A percentile compares a stretch with the other conserved stretches of the same genome.
phyloP scores from a whole-genome alignment of 1,140 invertebrate genomes.

The Cotesia typhae region DNA sequence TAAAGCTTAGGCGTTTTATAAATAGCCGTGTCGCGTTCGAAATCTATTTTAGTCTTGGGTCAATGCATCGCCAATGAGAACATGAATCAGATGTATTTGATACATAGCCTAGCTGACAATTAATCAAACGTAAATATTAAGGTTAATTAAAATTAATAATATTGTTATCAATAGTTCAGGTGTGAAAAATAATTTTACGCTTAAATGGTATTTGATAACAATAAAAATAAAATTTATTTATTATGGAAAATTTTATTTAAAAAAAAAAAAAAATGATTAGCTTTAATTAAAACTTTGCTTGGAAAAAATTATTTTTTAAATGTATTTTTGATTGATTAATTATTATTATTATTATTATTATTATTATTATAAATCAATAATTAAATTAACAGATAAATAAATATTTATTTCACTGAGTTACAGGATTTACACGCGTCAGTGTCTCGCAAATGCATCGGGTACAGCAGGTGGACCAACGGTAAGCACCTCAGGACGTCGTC shows the following conservation, averaged over 20 bases:
- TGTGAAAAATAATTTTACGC: no score
- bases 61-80: slow-evolving; percentile 50
- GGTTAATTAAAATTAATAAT: neutral
- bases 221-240: no score
- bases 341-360: no score
- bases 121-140: neutral
- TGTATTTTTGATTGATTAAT: no score
- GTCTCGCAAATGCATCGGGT: slow-evolving; percentile 57
- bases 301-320: no score
- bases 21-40: slow-evolving; percentile 43
- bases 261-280: no score
- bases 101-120: neutral
- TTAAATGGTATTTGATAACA: no score
- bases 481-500: slow-evolving; percentile 51
- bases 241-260: no score
- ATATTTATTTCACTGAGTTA: neutral
- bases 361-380: no score
- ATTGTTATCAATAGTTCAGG: no score
- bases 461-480: slow-evolving; percentile 53
- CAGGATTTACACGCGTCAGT: slow-evolving; percentile 59
- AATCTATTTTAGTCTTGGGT: slow-evolving; percentile 40
- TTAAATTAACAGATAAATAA: no score
- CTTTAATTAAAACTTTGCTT: no score
- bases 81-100: neutral
- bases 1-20: slow-evolving; percentile 40